phyloP scores from a whole-genome alignment of 2,888 invertebrate species.

The Catocala nupta region DNA sequence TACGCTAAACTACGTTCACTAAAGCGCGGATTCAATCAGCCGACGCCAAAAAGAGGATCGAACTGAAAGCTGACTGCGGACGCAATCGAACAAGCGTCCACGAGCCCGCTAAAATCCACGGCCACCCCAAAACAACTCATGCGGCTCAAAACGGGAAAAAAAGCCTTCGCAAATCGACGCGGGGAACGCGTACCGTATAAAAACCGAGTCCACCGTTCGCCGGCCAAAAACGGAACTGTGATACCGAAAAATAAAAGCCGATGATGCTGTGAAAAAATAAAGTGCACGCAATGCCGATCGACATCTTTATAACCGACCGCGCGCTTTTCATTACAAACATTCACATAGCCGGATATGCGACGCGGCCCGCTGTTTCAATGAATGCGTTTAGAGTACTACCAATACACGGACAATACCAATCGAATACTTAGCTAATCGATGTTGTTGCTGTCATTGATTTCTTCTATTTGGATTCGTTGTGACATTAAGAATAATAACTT shows the following conservation, averaged over 20 bases:
- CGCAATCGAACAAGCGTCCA: constrained; percentile 82
- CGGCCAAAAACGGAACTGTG: constrained; percentile 85
- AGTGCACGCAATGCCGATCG: constrained; percentile 68
- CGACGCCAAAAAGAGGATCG: constrained; percentile 72
- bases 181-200: constrained; percentile 80
- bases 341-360: constrained; percentile 6
- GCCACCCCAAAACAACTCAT: constrained; percentile 84
- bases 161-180: constrained; percentile 83
- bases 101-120: constrained; percentile 79
- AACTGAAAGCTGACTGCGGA: constrained; percentile 73
- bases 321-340: constrained; percentile 49
- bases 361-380: constrained; percentile 22
- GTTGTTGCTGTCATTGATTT: too few species aligned
- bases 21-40: constrained; percentile 85
- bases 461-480: too few species aligned
- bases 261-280: constrained; percentile 83
- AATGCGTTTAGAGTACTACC: constrained; percentile 10
- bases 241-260: constrained; percentile 86
- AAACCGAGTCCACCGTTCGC: constrained; percentile 82
- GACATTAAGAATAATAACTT: too few species aligned
- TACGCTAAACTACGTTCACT: constrained; percentile 82
- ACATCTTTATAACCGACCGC: constrained; percentile 75
- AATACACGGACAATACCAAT: background rate
- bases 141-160: constrained; percentile 77
- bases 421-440: background rate